Conservation (phyloP, 2,797 vertebrate species). For the Delichon dasypus region DNA sequence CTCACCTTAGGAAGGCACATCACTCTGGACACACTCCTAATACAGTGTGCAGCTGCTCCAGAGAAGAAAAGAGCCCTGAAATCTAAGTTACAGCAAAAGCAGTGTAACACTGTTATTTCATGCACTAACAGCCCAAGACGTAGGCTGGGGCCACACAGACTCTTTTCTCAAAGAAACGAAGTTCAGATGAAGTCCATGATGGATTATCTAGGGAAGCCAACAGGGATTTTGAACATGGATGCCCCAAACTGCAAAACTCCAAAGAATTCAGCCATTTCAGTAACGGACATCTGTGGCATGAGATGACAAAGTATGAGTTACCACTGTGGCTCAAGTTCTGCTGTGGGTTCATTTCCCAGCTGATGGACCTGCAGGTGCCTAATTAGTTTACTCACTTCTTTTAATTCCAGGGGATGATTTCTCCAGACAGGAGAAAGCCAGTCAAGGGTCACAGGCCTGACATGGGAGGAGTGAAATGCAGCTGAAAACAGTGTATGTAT, state of each 20-base stretch:
- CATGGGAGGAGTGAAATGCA: not conserved
- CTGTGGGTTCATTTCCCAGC: not conserved
- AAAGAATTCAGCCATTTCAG: not conserved
- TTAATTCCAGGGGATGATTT: not conserved
- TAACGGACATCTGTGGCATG: not conserved
- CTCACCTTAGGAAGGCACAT: no score
- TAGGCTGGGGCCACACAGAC: not conserved
- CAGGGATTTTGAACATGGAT: not conserved
- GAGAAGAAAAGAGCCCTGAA: not conserved
- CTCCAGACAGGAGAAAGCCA: not conserved
- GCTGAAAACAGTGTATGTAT: not conserved
- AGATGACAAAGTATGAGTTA: not conserved
- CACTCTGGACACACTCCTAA: no score
- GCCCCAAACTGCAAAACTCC: not conserved
- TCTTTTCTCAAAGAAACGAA: not conserved
- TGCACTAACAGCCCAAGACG: not conserved
- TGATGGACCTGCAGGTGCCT: not conserved
- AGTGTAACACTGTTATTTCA: not conserved
- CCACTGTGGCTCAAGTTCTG: not conserved
- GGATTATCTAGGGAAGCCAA: not conserved
- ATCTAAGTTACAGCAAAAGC: not conserved
- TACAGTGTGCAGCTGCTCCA: not conserved
- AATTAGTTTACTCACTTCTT: not conserved
- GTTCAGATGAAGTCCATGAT: not conserved
- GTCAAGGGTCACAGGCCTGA: not conserved